Base-by-base conservation (phyloP, 2,888 invertebrate species). In the Eurytoma adleriae region DNA sequence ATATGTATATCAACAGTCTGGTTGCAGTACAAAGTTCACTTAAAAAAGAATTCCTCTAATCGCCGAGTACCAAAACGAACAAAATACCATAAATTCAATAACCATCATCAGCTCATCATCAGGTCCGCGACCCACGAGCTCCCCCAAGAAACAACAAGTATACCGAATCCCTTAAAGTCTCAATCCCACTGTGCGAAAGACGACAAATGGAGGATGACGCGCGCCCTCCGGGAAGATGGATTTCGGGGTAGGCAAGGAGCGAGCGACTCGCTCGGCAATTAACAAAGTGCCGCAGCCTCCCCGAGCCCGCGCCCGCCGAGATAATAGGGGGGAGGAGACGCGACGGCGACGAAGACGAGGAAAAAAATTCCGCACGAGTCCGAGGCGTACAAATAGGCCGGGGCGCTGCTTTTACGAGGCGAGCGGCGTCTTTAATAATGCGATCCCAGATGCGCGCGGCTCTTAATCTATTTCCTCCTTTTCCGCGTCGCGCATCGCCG, bases 341-440 rank as follows among this genome's bases (percentile, higher is more conserved):
- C 14, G 50, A 18, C 3, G 24, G 20, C 40, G 18, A 30, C 27
- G 61, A 61, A 61, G 27, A 50, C 61, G 59, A 16, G 5, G 27
- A 69, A 64, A 79, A 69, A 68, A 67, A 50, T 40, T 24, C 48
- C n/a, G 57, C 12, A 13, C 14, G 52, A 54, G 40, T 66, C 30
- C 61, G 18, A n/a, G 86, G 85, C 83, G 87, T 89, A 89, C 89
- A 89, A 89, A 89, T 89, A 89, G 88, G 86, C 84, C 70, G 68
- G 27, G 57, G 67, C 75, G 81, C 76, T n/a, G n/a, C 83, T 84
- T 83, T 84, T 83, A 85, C 83, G 85, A 70, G 74, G 56, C 57
- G 13, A 10, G 64, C 61, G 30, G 68, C 67, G 40, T 74, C 78
- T 78, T 75, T 79, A 79, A 79, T 70, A 79, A 80, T 67, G 56